A percentile compares a stretch with the other conserved stretches of the same genome.
Evolutionary conservation across 2,888 invertebrate genomes (phyloP).

Genomic region (Drosophila rellima): DNA sequence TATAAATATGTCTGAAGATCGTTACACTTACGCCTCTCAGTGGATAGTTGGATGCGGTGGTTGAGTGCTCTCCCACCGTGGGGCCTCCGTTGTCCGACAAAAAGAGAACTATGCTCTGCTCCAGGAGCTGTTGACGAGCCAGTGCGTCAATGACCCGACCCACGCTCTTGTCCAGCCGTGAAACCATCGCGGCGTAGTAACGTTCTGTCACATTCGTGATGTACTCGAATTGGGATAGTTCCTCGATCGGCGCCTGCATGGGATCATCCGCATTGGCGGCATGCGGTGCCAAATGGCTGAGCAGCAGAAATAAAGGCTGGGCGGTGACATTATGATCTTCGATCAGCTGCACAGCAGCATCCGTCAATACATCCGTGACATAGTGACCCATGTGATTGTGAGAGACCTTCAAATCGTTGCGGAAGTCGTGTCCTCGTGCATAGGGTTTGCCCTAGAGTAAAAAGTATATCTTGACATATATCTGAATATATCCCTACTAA

Average conservation of each 20-base stretch:
- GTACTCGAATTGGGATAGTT: constrained; percentile 89
- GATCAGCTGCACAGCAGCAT: constrained; percentile 89
- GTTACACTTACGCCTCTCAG: constrained; percentile 89
- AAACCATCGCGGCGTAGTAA: constrained; percentile 93
- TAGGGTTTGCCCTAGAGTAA: constrained; percentile 55
- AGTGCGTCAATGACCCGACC: constrained; percentile 91
- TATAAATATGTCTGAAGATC: background rate
- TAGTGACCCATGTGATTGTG: constrained; percentile 87
- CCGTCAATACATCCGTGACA: constrained; percentile 90
- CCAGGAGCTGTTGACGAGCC: constrained; percentile 89
- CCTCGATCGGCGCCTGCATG: constrained; percentile 90
- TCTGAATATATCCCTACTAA: background rate
- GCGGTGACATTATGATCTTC: constrained; percentile 87
- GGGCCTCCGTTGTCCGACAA: constrained; percentile 96
- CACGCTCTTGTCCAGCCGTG: constrained; percentile 93
- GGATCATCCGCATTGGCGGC: constrained; percentile 89
- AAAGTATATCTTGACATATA: no score
- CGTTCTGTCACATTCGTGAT: constrained; percentile 89
- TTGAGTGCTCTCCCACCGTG: constrained; percentile 89
- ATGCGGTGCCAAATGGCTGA: constrained; percentile 94
- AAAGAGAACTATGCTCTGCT: constrained; percentile 94
- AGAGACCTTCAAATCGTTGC: constrained; percentile 86
- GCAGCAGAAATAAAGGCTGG: constrained; percentile 91
- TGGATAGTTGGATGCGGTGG: constrained; percentile 92
- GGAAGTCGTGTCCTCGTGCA: constrained; percentile 86